Evolutionary conservation across 1,140 invertebrate genomes (phyloP).

Genomic region (Arctopsyche grandis): DNA sequence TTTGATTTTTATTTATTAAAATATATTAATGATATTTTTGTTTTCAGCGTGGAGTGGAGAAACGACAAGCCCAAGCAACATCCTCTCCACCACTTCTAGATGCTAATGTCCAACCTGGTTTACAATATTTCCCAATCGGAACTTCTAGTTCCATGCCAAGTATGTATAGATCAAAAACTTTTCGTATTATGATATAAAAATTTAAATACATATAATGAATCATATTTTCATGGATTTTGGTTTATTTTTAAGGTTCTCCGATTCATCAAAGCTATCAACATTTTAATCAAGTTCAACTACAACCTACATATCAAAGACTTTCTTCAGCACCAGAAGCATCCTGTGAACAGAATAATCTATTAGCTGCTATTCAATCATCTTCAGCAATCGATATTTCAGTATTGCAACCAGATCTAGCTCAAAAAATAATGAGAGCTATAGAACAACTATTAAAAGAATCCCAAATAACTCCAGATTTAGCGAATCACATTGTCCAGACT

Average conservation of each 20-base stretch:
- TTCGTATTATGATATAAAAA: too few relatives aligned
- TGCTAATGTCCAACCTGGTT: constrained; percentile 48
- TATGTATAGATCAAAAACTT: constrained; percentile 30
- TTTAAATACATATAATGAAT: neutral
- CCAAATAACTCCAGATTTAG: constrained; percentile 59
- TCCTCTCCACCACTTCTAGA: constrained; percentile 66
- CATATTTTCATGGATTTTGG: constrained; percentile 18
- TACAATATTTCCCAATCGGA: constrained; percentile 42
- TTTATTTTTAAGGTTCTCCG: constrained; percentile 70
- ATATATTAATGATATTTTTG: neutral
- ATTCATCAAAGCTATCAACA: constrained; percentile 68
- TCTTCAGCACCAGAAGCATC: constrained; percentile 26
- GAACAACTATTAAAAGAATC: constrained; percentile 61
- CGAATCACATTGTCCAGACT: constrained; percentile 60
- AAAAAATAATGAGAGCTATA: constrained; percentile 59
- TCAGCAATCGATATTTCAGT: constrained; percentile 57
- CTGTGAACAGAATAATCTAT: constrained; percentile 43
- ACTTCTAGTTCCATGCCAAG: constrained; percentile 47
- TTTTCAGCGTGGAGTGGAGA: constrained; percentile 66
- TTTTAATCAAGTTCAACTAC: constrained; percentile 48
- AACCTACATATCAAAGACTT: constrained; percentile 51
- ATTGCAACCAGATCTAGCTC: constrained; percentile 54
- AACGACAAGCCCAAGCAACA: constrained; percentile 61
- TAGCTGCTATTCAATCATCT: constrained; percentile 49
- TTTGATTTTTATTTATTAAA: neutral